Evolutionary conservation across 2,113 vertebrate species (phyloP), one percentile per base, ranked within the genome.

Genomic region (Tragelaphus imberbis): DNA sequence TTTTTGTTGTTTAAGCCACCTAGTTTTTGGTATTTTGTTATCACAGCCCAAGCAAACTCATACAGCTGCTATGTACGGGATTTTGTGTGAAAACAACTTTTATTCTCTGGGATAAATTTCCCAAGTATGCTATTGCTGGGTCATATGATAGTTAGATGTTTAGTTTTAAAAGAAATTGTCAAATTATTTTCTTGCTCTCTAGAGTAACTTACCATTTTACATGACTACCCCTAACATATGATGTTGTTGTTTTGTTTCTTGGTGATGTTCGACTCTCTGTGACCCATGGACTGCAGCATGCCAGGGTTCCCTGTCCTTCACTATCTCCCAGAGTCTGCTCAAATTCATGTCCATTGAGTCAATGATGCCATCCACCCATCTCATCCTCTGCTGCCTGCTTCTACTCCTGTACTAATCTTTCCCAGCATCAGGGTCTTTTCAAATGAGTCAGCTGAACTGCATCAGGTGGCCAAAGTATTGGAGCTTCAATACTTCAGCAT

Each of bases 61-160:
- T 36, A 36, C 10, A 71, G 36, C n/a, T 36, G 17, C 17, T 71
- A 36, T 36, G 19, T 36, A 36, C 0, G n/a, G 17, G n/a, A 71
- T 36, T 36, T 71, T 71, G 65, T 71, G 65, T 71, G 65, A 94
- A 81, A 11, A 19, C 44, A 88, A 55, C 27, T 40, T 81, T 77
- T 33, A 88, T 47, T 71, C 21, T 68, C 75, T 55, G 71, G 47
- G 10, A 88, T 94, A 82, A 56, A 81, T 56, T 88, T 88, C 59
- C 21, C 75, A 81, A 44, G 59, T 44, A 23, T 56, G 28, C 28
- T 88, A 81, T 81, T 65, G 58, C 59, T 94, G 58, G 59, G 58
- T 94, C 59, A 87, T 93, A 61, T 61, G 68, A 61, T 40, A 77
- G 44, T 87, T 53, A 21, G 33, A 79, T 33, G n/a, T 80, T 82